Base-by-base conservation (phyloP, 2,797 vertebrate genomes). In the Darevskia nairensis region DNA sequence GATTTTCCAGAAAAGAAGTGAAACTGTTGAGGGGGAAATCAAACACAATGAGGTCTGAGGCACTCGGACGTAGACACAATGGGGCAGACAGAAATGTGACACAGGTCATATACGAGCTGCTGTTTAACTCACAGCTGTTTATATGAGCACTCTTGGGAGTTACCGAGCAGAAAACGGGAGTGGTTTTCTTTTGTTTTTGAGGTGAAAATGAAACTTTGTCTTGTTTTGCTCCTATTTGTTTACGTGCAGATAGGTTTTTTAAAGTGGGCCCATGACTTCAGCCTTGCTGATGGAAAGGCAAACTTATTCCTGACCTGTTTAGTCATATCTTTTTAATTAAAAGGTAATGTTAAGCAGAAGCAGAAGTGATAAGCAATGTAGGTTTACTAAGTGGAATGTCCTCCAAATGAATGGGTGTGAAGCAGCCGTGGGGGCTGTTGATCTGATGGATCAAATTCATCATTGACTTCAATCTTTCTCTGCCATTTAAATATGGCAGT, bases 131-230 rank as follows among this genome's bases (percentile, higher is more conserved):
- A 17, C 66, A 68, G 79, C 86, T 82, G 86, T 86, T 90, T 86
- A 88, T 75, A 71, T 27, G 66, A 85, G 90, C 74, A 83, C 86
- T 82, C 80, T 50, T 68, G 87, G 84, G 90, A 88, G 64, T 83
- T 66, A 39, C 75, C 21, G 25, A 79, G 74, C 80, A 88, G 90
- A 88, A 88, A 88, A 79, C 10, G 84, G 86, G 64, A 86, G 74
- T 39, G 50, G 69, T 64, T 85, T 86, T 86, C 80, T 88, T 72
- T 90, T 90, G 90, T 90, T 86, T 88, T 86, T 79, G 90, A 88
- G 79, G 83, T 89, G 68, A 89, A 88, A 90, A 90, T 85, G 84
- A 90, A 90, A 88, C 78, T 77, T 68, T 79, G 81, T 87, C 82
- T 81, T 87, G 81, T 87, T 84, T 87, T 84, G 71, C 68, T 90